phyloP scores from a whole-genome alignment of 2,888 invertebrate species.

The Melinopterus prodromus region DNA sequence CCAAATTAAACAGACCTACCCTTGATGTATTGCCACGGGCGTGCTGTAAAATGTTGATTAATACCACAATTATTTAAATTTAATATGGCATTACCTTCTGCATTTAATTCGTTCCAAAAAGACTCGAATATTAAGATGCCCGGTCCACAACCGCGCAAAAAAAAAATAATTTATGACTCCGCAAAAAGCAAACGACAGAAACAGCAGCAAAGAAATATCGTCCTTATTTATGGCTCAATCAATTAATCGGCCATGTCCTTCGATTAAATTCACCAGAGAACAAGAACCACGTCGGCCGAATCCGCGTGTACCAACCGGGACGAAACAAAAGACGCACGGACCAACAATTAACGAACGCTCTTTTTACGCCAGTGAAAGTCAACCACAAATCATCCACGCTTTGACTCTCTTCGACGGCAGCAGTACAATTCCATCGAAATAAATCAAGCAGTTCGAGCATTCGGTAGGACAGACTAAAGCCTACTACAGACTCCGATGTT shows the following conservation, averaged over 20 bases:
- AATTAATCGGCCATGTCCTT: background rate
- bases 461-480: background rate
- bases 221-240: background rate
- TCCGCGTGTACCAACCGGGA: background rate
- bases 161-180: background rate
- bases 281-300: background rate
- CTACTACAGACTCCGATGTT: background rate
- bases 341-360: background rate
- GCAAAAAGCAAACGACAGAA: background rate
- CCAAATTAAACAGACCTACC: no score
- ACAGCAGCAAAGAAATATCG: background rate
- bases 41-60: no score
- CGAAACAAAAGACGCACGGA: background rate
- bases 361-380: background rate
- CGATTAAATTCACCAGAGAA: background rate
- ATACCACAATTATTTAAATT: no score
- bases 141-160: background rate
- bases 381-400: background rate
- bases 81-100: background rate
- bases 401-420: background rate
- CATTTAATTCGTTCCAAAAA: no score
- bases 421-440: conserved; percentile 25
- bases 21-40: no score
- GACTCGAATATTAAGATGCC: background rate
- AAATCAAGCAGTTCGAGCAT: conserved; percentile 1